Conservation (phyloP, 1,140 invertebrate genomes). For the Ylistrum balloti region DNA sequence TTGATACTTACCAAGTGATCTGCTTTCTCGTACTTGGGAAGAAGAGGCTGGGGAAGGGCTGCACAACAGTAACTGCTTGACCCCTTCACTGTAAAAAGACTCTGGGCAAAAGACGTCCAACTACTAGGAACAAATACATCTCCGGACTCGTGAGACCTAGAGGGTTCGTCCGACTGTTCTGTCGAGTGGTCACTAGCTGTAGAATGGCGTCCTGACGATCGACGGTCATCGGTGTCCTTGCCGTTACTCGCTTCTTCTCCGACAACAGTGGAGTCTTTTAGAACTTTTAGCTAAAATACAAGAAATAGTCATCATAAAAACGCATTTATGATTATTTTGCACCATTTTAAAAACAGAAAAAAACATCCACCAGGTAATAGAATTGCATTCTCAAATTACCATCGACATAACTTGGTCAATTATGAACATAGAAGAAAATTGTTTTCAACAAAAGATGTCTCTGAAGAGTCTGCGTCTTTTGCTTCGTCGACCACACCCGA, state of each 20-base stretch:
- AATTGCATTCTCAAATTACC: too few species aligned
- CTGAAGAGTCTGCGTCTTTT: too few species aligned
- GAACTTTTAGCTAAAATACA: not conserved
- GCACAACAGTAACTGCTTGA: slow-evolving; percentile 71
- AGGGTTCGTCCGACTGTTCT: slow-evolving; percentile 47
- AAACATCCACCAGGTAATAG: too few species aligned
- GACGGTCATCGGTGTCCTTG: slow-evolving; percentile 43
- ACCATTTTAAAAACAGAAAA: too few species aligned
- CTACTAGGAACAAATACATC: slow-evolving; percentile 50
- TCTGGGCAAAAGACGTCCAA: slow-evolving; percentile 71
- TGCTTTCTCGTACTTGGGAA: slow-evolving; percentile 70
- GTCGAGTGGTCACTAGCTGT: slow-evolving; percentile 51
- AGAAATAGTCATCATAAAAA: too few species aligned
- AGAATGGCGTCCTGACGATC: slow-evolving; percentile 14
- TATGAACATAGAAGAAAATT: too few species aligned
- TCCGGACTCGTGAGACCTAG: slow-evolving; percentile 56
- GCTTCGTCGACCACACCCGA: too few species aligned
- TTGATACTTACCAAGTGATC: slow-evolving; percentile 69
- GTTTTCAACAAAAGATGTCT: too few species aligned
- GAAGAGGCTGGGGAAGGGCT: slow-evolving; percentile 67
- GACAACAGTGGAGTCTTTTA: not conserved
- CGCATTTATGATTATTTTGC: too few species aligned
- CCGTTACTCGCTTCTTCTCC: slow-evolving; percentile 9
- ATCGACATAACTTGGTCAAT: too few species aligned
- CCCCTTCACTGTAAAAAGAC: slow-evolving; percentile 67